A percentile compares a stretch with the other conserved stretches of the same genome.
phyloP scores from a whole-genome alignment of 2,797 vertebrate species.

The Florisuga fusca region DNA sequence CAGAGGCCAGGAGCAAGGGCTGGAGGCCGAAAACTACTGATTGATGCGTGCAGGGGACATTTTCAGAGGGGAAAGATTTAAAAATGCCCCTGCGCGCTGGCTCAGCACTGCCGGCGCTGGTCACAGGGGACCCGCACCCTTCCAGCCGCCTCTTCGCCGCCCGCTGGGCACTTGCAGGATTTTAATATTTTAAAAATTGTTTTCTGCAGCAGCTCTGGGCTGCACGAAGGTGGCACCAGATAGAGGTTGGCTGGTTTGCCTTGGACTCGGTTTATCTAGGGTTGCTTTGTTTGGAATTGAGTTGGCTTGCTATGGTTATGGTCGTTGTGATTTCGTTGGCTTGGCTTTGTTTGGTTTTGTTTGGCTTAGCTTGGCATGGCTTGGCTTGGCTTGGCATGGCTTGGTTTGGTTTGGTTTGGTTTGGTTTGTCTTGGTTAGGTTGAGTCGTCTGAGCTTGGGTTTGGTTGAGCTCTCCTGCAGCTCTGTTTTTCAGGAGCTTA shows the following conservation, averaged over 20 bases:
- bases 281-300: background rate
- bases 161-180: background rate
- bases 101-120: accelerated
- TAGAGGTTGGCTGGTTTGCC: background rate
- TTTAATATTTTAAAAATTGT: background rate
- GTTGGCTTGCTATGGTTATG: background rate
- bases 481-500: background rate
- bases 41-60: background rate
- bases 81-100: background rate
- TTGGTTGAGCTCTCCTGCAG: background rate
- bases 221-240: accelerated
- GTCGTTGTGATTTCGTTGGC: no score
- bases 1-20: background rate
- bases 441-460: background rate
- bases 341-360: no score
- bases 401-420: background rate
- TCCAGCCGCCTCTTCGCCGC: background rate
- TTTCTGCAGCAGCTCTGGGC: background rate
- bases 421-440: background rate
- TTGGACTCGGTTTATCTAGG: background rate
- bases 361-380: background rate
- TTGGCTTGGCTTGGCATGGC: background rate
- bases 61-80: background rate
- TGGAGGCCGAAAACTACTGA: background rate
- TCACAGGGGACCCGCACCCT: background rate